Evolutionary conservation across 2,797 vertebrate species (phyloP), one percentile per base, ranked within the genome.

Genomic region (Allobates femoralis): DNA sequence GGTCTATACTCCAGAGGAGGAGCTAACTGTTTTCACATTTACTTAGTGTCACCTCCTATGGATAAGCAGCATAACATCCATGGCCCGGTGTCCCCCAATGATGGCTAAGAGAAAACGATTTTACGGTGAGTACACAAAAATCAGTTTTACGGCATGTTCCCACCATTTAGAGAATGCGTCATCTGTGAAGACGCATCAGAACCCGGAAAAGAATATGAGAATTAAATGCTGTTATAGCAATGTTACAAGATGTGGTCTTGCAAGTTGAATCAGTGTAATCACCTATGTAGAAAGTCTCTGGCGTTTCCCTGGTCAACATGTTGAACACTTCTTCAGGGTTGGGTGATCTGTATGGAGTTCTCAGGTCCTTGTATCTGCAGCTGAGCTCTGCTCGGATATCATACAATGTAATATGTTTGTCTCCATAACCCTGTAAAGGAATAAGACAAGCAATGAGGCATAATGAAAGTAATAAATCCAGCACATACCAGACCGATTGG

Each of bases 201-300:
- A 53, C 14, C 3, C 51, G 12, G 8, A 53, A 3, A 53, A 15
- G 3, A 53, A 53, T 53, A 15, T 12, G 14, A 15, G 21, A 21
- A 23, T 21, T n/a, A 58, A n/a, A 58, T 8, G 56, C 23, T 8
- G 41, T 11, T 46, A 58, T 7, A 23, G 5, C 2, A 32, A 32
- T 18, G 15, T 66, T 66, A 34, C 32, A 3, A 69, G 1, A 37
- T 21, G 66, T 30, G 3, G 21, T 50, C 16, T 50, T 26, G 5
- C 21, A 41, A 46, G 11, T n/a, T 71, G 32, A n/a, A 71, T 46
- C 23, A n/a, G 6, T 28, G 16, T 67, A 83, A 8, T 85, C 94
- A 99, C 98, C 98, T n/a, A 99, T 99, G 90, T 99, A 99, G 94
- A 99, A 99, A 4, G 97, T 99, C 92, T 99, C 98, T 5, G 98